These are phyloP conservation scores for Agrochola lychnidis DNA, from an alignment of 2,888 invertebrate species.

Conservation along the genomic window DNA sequence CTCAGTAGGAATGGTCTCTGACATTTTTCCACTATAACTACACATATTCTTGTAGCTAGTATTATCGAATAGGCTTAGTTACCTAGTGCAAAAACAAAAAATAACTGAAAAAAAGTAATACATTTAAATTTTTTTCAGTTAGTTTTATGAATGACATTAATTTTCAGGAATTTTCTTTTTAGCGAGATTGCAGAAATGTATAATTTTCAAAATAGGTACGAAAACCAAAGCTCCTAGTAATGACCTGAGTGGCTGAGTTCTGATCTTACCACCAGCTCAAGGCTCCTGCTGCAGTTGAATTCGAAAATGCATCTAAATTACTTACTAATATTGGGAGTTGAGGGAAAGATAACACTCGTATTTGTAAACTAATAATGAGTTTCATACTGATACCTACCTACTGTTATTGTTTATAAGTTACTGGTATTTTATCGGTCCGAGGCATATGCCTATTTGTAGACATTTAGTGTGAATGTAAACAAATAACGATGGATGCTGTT, in stretches of 20 bases:
- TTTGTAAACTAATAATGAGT: slow-evolving; percentile 3
- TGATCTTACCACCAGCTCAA: not conserved
- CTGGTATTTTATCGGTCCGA: not conserved
- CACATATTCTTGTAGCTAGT: not conserved
- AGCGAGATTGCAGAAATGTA: not conserved
- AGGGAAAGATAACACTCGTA: not conserved
- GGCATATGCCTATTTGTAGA: not conserved
- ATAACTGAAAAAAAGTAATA: not conserved
- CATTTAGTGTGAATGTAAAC: not conserved
- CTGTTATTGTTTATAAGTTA: not conserved
- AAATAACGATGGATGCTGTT: not conserved
- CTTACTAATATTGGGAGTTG: too few species aligned
- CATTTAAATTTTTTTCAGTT: not conserved
- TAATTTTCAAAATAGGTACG: not conserved
- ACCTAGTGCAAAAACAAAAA: not conserved
- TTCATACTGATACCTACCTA: not conserved
- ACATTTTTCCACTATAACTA: slow-evolving; percentile 7
- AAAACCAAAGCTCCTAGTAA: not conserved
- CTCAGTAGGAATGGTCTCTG: not conserved
- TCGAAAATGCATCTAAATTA: not conserved
- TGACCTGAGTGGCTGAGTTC: not conserved
- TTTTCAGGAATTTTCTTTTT: not conserved
- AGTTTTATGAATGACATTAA: not conserved
- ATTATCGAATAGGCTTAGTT: not conserved
- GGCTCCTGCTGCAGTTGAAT: not conserved